Evolutionary conservation across 1,140 invertebrate species (phyloP).

Genomic region (Cyclargus thomasi): DNA sequence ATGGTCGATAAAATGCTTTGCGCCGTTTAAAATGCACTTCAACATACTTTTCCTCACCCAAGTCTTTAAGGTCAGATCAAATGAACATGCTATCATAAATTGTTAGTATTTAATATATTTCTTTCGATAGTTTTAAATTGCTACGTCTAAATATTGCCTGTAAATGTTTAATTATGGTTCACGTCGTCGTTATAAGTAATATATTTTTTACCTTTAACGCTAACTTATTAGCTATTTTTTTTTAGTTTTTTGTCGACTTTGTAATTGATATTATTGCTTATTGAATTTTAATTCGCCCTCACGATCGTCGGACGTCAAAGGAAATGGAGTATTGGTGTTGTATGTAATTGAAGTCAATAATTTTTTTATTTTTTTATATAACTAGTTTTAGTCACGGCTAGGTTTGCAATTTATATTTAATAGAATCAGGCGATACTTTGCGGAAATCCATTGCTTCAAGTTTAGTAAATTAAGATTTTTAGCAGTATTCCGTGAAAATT

Average conservation of each 20-base stretch:
- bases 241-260: not conserved
- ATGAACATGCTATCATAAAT: not conserved
- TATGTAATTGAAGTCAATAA: no score
- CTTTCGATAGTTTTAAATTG: not conserved
- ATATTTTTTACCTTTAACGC: not conserved
- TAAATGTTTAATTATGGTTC: conserved; percentile 5
- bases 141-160: not conserved
- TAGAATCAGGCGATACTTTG: no score
- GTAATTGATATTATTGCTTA: conserved; percentile 11
- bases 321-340: no score
- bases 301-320: no score
- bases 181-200: not conserved
- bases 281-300: not conserved
- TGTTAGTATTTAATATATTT: conserved; percentile 1
- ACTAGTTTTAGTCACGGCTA: no score
- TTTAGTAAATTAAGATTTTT: no score
- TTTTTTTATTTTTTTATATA: no score
- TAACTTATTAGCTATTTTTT: not conserved
- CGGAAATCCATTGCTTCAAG: no score
- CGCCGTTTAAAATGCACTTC: not conserved
- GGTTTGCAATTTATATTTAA: no score
- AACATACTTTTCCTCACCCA: not conserved
- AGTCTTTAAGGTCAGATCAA: not conserved
- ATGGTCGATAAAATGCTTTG: no score
- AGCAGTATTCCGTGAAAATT: no score